Evolutionary conservation across 2,888 invertebrate genomes (phyloP).

Genomic region (Drymonia ruficornis): DNA sequence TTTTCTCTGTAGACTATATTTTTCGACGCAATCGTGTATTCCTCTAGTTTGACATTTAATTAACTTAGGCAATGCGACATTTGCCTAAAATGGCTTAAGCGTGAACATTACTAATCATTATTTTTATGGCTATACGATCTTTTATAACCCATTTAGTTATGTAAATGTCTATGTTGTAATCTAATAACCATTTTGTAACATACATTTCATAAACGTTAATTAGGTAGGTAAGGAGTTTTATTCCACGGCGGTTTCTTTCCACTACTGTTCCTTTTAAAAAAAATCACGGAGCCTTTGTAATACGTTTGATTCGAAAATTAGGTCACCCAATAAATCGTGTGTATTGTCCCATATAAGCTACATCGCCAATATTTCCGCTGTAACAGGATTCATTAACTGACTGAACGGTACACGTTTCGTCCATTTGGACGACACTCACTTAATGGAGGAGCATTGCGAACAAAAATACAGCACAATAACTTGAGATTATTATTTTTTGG

Average conservation of each 20-base stretch:
- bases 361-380: slow-evolving; percentile 5
- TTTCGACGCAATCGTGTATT: too few relatives aligned
- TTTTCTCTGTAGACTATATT: not conserved
- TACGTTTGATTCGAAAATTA: not conserved
- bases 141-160: too few relatives aligned
- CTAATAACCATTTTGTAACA: too few relatives aligned
- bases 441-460: not conserved
- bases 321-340: not conserved
- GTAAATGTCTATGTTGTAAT: too few relatives aligned
- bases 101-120: too few relatives aligned
- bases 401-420: slow-evolving; percentile 4
- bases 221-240: not conserved
- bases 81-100: too few relatives aligned
- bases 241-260: not conserved
- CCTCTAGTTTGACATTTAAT: too few relatives aligned
- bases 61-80: too few relatives aligned
- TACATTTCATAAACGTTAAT: not conserved
- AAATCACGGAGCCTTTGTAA: too few relatives aligned
- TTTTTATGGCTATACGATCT: too few relatives aligned
- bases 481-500: not conserved
- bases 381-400: slow-evolving; percentile 6
- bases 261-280: too few relatives aligned
- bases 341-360: not conserved
- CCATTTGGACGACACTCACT: slow-evolving; percentile 7
- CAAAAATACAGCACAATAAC: not conserved